Evolutionary conservation across 2,797 vertebrate genomes (phyloP).

Genomic region (Erpetoichthys calabaricus): DNA sequence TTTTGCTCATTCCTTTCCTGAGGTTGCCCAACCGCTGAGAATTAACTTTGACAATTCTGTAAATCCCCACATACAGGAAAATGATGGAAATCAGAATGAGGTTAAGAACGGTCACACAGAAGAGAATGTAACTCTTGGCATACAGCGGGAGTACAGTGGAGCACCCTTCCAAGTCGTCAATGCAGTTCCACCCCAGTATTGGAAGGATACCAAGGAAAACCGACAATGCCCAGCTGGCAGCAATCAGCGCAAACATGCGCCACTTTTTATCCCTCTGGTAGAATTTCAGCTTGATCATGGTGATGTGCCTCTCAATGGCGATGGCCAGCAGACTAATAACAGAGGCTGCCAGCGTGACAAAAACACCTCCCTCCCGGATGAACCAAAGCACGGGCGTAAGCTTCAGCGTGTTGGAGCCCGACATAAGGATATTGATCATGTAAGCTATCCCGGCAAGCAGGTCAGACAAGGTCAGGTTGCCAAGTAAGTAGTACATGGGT

Average conservation of each 20-base stretch:
- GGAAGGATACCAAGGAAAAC: slow-evolving; percentile 64
- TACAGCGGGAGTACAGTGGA: slow-evolving; percentile 76
- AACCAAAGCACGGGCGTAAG: slow-evolving; percentile 74
- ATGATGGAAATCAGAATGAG: slow-evolving; percentile 60
- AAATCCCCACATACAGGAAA: slow-evolving; percentile 64
- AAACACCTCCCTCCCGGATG: slow-evolving; percentile 70
- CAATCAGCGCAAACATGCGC: slow-evolving; percentile 60
- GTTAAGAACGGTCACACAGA: slow-evolving; percentile 61
- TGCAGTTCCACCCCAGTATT: slow-evolving; percentile 76
- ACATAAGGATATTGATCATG: slow-evolving; percentile 70
- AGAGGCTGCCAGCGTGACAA: slow-evolving; percentile 71
- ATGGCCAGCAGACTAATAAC: slow-evolving; percentile 75
- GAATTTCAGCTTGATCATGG: slow-evolving; percentile 71
- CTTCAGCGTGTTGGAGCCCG: slow-evolving; percentile 57
- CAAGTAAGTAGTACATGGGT: slow-evolving; percentile 81
- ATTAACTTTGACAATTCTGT: slow-evolving; percentile 63
- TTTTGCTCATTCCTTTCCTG: slow-evolving; percentile 40
- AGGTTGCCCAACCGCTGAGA: slow-evolving; percentile 40
- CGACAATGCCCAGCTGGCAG: slow-evolving; percentile 59
- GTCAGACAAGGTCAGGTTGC: slow-evolving; percentile 75
- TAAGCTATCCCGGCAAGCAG: slow-evolving; percentile 72
- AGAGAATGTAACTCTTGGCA: slow-evolving; percentile 69
- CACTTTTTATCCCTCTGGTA: slow-evolving; percentile 55
- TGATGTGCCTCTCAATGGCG: slow-evolving; percentile 72
- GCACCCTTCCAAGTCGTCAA: slow-evolving; percentile 51